These are phyloP conservation scores for Cantharis rustica DNA, from an alignment of 2,888 invertebrate species.

Conservation along the genomic window DNA sequence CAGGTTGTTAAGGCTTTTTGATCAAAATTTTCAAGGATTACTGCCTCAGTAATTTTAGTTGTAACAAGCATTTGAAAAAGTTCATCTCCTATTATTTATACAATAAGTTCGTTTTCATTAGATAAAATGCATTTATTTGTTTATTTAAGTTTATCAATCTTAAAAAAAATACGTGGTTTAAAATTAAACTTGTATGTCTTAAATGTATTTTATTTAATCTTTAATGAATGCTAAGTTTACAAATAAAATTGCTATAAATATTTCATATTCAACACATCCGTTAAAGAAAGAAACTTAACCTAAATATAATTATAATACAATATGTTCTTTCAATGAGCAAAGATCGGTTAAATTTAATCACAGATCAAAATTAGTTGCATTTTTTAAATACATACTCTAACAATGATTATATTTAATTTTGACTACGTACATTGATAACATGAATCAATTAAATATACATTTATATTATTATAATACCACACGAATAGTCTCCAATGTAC, in stretches of 20 bases:
- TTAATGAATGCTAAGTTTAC: not conserved
- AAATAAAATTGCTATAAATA: not conserved
- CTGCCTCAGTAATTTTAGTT: no score
- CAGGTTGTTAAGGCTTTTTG: no score
- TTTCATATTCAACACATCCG: not conserved
- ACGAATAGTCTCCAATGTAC: not conserved
- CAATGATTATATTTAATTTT: not conserved
- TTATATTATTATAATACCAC: not conserved
- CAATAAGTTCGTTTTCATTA: no score
- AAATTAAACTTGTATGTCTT: not conserved
- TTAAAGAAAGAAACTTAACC: not conserved
- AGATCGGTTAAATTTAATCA: constrained; percentile 27
- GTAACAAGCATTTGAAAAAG: no score
- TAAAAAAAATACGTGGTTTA: not conserved
- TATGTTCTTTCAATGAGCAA: constrained; percentile 19
- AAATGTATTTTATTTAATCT: not conserved
- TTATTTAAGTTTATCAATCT: not conserved
- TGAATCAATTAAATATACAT: not conserved
- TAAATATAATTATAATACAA: not conserved
- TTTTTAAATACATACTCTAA: not conserved
- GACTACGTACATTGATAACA: not conserved
- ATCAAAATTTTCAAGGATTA: no score
- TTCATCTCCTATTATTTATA: no score
- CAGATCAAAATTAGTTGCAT: constrained; percentile 17
- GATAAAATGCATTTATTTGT: no score